phyloP scores from a whole-genome alignment of 2,113 vertebrate species.

The Clarias gariepinus region DNA sequence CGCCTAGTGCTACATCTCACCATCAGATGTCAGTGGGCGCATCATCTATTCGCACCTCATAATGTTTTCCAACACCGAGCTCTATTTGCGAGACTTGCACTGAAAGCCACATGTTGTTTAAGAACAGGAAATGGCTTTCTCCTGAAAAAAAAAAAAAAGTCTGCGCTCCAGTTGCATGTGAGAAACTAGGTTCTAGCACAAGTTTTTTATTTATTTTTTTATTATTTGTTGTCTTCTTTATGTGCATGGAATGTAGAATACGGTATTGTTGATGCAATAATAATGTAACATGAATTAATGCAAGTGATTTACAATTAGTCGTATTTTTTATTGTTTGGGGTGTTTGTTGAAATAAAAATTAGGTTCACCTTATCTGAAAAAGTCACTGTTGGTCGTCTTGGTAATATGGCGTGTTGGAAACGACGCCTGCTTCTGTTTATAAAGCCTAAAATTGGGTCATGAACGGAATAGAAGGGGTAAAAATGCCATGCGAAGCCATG shows the following conservation, averaged over 20 bases:
- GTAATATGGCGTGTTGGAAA: not conserved
- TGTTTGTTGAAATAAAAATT: not conserved
- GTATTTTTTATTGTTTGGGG: too few species aligned
- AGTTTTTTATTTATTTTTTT: too few species aligned
- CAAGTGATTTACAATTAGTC: too few species aligned
- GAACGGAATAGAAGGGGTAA: conserved; percentile 10
- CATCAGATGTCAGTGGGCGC: not conserved
- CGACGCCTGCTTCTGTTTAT: too few species aligned
- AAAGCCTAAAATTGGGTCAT: conserved; percentile 6
- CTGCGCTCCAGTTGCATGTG: conserved; percentile 53
- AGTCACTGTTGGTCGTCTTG: not conserved
- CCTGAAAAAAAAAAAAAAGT: conserved; percentile 47
- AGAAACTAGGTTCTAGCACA: conserved; percentile 37
- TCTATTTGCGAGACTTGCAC: not conserved
- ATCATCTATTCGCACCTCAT: not conserved
- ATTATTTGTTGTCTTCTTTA: not conserved
- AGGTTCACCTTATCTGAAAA: not conserved
- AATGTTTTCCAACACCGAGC: conserved; percentile 20
- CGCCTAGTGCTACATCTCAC: not conserved
- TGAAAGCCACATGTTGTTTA: conserved; percentile 29
- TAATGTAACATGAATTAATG: too few species aligned
- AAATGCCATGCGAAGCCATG: not conserved
- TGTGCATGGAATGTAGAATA: too few species aligned
- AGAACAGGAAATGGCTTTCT: conserved; percentile 54
- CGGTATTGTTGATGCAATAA: too few species aligned